Evolutionary conservation across 2,113 vertebrate species (phyloP), one percentile per base, ranked within the genome.

Genomic region (Dunckerocampus dactyliophorus): DNA sequence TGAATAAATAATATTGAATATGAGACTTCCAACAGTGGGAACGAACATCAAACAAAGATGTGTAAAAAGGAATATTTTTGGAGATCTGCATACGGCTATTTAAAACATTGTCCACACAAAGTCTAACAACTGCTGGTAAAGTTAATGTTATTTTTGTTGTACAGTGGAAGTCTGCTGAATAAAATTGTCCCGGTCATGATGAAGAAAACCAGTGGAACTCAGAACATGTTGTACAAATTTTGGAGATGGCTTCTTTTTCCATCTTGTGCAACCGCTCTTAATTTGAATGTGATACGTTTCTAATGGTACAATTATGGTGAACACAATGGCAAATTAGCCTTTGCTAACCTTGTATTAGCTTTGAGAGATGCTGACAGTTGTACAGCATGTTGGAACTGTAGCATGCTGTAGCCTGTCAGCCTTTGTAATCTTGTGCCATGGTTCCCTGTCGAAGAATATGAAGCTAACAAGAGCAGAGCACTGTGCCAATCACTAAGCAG

Each of bases 1-100:
- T 75, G 56, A 77, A 82, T 73, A 59, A 65, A 72, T 57, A 19
- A 77, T 68, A 19, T 28, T 42, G 16, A 54, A 60, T 66, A 51
- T 57, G 56, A 64, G 31, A 8, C 43, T 53, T 62, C 59, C 15
- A 47, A 61, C 34, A 53, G 59, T 22, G 24, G 14, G 48, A 39
- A 59, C 39, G 13, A 65, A 50, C 3, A 59, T 14, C 63, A 58
- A 21, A 45, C 39, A 45, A 47, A 63, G 2, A 8, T 48, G 49
- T 52, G 54, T 60, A 48, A 22, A 62, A 69, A 12, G 11, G 54
- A 56, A 59, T 28, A 46, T 45, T 46, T 28, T 5, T 8, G 15
- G 6, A 65, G 57, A 16, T 55, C 47, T 6, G 16, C 17, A 15
- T 48, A 22, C 13, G 12, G 17, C 11, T 45, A 3, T 51, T 15